Percentiles rank a stretch among this genome's conserved stretches.
Conservation (phyloP, 2,888 invertebrate species). For the Agrochola circellaris region DNA sequence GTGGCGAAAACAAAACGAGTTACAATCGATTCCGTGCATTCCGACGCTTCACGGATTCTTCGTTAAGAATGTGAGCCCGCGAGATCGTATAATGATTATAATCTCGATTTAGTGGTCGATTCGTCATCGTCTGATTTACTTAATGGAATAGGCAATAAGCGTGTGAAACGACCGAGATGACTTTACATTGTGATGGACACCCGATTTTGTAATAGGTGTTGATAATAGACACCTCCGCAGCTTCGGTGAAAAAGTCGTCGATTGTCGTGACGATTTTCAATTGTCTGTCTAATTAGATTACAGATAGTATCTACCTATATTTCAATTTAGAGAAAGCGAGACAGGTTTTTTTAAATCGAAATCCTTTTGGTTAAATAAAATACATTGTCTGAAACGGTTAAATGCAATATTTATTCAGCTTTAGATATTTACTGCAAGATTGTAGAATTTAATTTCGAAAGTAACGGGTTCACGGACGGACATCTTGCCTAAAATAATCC, state of each 20-base stretch:
- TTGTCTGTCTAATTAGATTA: conserved; percentile 48
- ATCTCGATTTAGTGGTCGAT: conserved; percentile 89
- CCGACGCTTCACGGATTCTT: conserved; percentile 87
- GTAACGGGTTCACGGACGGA: not conserved
- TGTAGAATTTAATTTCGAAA: conserved; percentile 1
- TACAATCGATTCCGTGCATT: conserved; percentile 88
- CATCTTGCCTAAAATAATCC: conserved; percentile 2
- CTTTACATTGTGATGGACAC: conserved; percentile 73
- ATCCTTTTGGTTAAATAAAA: conserved; percentile 3
- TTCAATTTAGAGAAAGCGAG: conserved; percentile 38
- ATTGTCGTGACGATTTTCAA: conserved; percentile 37
- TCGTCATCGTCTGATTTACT: conserved; percentile 89
- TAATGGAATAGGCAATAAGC: conserved; percentile 88
- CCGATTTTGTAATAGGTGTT: conserved; percentile 63
- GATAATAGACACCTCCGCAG: conserved; percentile 62
- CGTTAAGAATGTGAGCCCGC: conserved; percentile 85
- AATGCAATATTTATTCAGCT: conserved; percentile 14
- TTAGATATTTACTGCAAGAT: conserved; percentile 1
- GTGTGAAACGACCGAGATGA: conserved; percentile 84
- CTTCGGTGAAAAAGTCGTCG: conserved; percentile 38
- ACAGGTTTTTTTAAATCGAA: not conserved
- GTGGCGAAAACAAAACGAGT: conserved; percentile 90
- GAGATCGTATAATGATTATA: conserved; percentile 87
- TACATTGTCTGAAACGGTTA: not conserved
- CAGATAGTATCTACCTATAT: conserved; percentile 20